phyloP scores from a whole-genome alignment of 1,140 invertebrate genomes.

The Eumeta japonica region DNA sequence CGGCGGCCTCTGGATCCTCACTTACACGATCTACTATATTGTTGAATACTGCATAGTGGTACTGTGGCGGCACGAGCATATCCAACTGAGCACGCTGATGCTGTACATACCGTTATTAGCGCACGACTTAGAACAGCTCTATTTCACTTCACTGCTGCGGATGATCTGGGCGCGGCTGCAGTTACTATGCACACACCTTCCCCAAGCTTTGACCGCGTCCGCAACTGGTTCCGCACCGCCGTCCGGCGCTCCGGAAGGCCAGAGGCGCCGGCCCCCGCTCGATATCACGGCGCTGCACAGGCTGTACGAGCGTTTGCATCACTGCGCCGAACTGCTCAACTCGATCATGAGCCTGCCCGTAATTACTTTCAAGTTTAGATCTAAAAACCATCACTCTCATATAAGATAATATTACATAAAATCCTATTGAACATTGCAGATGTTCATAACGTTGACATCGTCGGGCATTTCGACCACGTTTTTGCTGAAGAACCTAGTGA shows the following conservation, averaged over 20 bases:
- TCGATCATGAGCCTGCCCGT: constrained; percentile 30
- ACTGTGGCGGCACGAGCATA: too few relatives aligned
- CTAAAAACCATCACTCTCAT: too few relatives aligned
- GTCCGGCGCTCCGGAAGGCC: neutral
- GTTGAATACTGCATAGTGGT: neutral
- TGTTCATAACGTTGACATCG: constrained; percentile 19
- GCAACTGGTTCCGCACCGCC: neutral
- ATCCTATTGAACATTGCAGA: constrained; percentile 16
- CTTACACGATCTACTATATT: neutral
- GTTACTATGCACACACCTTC: neutral
- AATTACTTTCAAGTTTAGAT: constrained; percentile 6
- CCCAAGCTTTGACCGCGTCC: neutral
- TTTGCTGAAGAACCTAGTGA: constrained; percentile 18
- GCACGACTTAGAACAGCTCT: neutral
- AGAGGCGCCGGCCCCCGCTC: constrained; percentile 3
- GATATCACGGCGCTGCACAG: constrained; percentile 23
- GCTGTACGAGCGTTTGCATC: constrained; percentile 30
- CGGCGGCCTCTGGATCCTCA: neutral
- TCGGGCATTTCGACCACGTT: constrained; percentile 22
- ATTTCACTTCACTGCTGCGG: neutral
- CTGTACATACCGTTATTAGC: neutral
- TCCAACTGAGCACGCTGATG: neutral
- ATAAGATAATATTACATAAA: constrained; percentile 4
- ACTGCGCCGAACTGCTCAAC: constrained; percentile 28
- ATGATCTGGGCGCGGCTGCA: neutral